Conservation (phyloP, 2,888 invertebrate species). For the Drosophila merina region DNA sequence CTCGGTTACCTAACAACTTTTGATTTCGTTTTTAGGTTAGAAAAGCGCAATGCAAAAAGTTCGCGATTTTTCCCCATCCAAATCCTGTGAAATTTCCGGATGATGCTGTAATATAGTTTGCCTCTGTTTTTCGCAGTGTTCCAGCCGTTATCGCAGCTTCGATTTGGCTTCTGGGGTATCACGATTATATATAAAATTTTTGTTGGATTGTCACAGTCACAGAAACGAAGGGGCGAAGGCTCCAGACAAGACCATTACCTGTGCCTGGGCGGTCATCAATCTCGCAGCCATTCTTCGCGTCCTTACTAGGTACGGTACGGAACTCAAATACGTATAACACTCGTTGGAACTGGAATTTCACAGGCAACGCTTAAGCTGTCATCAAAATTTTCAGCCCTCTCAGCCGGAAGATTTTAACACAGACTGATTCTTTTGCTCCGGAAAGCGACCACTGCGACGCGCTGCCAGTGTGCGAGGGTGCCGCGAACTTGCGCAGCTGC, state of each 20-base stretch:
- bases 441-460: constrained; percentile 4
- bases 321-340: constrained; percentile 50
- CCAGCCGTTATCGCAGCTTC: constrained; percentile 45
- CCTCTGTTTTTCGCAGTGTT: constrained; percentile 18
- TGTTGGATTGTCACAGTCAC: background rate
- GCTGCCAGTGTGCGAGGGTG: constrained; percentile 11
- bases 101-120: constrained; percentile 9
- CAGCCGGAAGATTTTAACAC: constrained; percentile 84
- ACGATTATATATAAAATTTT: constrained; percentile 17
- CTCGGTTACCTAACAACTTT: constrained; percentile 79
- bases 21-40: constrained; percentile 79
- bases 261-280: constrained; percentile 79
- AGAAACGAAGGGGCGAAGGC: constrained; percentile 7
- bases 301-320: constrained; percentile 28
- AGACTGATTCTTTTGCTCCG: constrained; percentile 64
- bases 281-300: constrained; percentile 80
- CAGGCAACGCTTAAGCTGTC: constrained; percentile 46
- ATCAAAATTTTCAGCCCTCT: constrained; percentile 84
- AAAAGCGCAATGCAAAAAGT: constrained; percentile 63
- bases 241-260: constrained; percentile 72
- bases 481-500: background rate
- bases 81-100: constrained; percentile 6
- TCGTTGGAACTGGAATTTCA: constrained; percentile 44
- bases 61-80: constrained; percentile 14
- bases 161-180: constrained; percentile 23